phyloP scores from a whole-genome alignment of 2,888 invertebrate species.

The Nymphalis urticae region DNA sequence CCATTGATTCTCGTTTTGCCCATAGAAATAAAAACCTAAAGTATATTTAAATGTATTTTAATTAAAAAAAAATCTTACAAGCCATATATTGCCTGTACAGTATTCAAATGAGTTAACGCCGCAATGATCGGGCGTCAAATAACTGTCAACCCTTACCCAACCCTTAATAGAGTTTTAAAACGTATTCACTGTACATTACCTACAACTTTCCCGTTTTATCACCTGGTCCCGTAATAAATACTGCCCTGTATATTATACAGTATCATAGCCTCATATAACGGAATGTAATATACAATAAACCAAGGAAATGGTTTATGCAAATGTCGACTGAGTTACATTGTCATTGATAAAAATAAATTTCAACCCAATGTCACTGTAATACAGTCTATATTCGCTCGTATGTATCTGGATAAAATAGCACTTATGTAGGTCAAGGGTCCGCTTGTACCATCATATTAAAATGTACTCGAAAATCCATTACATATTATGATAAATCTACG shows the following conservation, averaged over 20 bases:
- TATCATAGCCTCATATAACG: slow-evolving; percentile 12
- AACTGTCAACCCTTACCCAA: no score
- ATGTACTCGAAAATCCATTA: neutral
- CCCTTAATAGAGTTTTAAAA: no score
- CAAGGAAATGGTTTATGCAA: neutral
- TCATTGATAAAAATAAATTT: neutral
- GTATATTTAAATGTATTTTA: no score
- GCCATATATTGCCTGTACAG: no score
- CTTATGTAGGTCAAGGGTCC: neutral
- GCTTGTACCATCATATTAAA: slow-evolving; percentile 9
- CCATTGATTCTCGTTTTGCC: no score
- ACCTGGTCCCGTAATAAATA: slow-evolving; percentile 14
- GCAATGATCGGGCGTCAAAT: no score
- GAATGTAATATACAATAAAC: slow-evolving; percentile 14
- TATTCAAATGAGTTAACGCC: no score
- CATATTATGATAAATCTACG: neutral
- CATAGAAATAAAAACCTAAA: no score
- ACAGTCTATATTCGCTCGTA: neutral
- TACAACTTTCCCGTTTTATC: slow-evolving; percentile 16
- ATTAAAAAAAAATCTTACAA: no score
- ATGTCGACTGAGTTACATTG: slow-evolving; percentile 7
- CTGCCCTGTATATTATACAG: slow-evolving; percentile 20
- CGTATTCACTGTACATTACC: neutral
- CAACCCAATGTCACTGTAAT: neutral
- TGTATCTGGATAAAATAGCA: slow-evolving; percentile 4